These are phyloP conservation scores for Meloe dianella DNA, from an alignment of 2,888 invertebrate species.

Conservation along the genomic window DNA sequence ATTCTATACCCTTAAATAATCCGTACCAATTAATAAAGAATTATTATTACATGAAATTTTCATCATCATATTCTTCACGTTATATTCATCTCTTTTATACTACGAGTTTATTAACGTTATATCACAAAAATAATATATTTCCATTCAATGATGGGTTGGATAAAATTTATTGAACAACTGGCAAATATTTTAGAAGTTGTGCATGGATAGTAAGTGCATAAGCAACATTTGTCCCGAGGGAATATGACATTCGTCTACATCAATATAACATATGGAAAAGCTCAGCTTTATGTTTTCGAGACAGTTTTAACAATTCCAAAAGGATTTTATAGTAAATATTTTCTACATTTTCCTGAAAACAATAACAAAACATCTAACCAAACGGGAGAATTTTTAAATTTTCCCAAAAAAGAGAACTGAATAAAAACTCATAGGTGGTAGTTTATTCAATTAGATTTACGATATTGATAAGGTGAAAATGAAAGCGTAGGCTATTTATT, in stretches of 20 bases:
- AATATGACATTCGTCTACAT: background rate
- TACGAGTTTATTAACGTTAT: background rate
- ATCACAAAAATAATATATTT: background rate
- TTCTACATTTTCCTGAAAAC: background rate
- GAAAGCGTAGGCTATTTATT: conserved; percentile 7
- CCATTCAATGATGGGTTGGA: background rate
- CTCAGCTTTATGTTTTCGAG: background rate
- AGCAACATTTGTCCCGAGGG: conserved; percentile 4
- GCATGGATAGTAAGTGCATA: conserved; percentile 4
- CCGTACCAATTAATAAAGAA: background rate
- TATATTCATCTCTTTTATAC: background rate
- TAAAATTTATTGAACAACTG: background rate
- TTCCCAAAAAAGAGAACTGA: background rate
- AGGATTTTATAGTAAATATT: background rate
- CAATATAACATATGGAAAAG: background rate
- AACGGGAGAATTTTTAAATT: background rate
- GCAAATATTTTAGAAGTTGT: conserved; percentile 4
- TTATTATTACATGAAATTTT: background rate
- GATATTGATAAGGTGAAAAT: background rate
- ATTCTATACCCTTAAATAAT: background rate
- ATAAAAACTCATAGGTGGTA: background rate
- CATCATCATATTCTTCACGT: background rate
- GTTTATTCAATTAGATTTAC: background rate
- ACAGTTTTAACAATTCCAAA: conserved; percentile 5
- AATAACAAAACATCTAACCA: background rate